Conservation (phyloP, 2,888 invertebrate species). For the Drosophila diplacantha region DNA sequence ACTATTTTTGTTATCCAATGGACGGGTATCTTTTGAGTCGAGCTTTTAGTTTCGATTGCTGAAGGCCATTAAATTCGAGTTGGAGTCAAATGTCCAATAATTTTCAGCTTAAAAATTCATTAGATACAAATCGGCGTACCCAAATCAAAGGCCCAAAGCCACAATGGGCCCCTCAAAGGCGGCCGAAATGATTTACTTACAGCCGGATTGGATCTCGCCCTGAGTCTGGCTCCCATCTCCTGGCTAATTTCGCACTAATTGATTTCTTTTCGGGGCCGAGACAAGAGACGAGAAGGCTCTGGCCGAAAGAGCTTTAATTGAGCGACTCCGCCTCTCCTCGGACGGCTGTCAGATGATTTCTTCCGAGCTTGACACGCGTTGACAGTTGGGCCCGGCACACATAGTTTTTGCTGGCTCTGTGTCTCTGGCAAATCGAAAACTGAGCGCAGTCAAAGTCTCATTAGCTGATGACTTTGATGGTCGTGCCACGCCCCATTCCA, state of each 20-base stretch:
- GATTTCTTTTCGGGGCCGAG: conserved; percentile 56
- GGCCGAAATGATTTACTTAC: conserved; percentile 53
- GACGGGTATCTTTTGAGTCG: conserved; percentile 25
- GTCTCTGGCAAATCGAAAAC: conserved; percentile 63
- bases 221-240: conserved; percentile 29
- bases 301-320: conserved; percentile 61
- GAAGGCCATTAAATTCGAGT: conserved; percentile 47
- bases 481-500: conserved; percentile 24
- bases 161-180: conserved; percentile 41
- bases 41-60: conserved; percentile 5
- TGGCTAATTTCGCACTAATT: conserved; percentile 69
- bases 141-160: conserved; percentile 59
- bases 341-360: conserved; percentile 61
- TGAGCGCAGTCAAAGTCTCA: conserved; percentile 69
- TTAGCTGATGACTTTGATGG: conserved; percentile 61
- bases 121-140: conserved; percentile 58
- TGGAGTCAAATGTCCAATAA: conserved; percentile 62
- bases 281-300: conserved; percentile 18
- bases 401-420: conserved; percentile 39
- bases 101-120: conserved; percentile 68
- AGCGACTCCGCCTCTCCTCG: conserved; percentile 38
- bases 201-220: conserved; percentile 25
- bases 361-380: conserved; percentile 59
- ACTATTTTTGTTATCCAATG: background rate
- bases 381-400: conserved; percentile 54